Base-by-base conservation (phyloP, 2,113 vertebrate species). In the Atrichornis clamosus region DNA sequence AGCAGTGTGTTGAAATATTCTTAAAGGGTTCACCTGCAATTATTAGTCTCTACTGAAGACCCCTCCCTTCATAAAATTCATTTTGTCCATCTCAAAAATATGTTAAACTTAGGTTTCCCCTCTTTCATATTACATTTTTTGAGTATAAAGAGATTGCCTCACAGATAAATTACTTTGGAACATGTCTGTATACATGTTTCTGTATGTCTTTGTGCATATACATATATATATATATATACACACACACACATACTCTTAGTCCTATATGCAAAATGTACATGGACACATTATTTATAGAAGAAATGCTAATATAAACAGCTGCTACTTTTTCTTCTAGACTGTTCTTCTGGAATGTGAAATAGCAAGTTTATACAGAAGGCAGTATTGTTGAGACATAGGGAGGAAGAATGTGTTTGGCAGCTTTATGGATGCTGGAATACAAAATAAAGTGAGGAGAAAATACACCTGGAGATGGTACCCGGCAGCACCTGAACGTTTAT, bases 161-260 rank as follows among this genome's bases (percentile, higher is more conserved):
- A 75, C 22, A 69, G 62, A 64, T 35, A 58, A 81, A 37, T 70
- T 82, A 17, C 41, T 72, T 83, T 83, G 49, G 24, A 68, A 46
- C 11, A 7, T 0, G 0, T 50, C 30, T 72, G 11, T 47, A 33
- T n/a, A 33, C 5, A 7, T 24, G 33, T 63, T 59, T 79, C 52
- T 76, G 1, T 49, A 19, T 42, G 11, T 19, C 13, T 76, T 76
- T 62, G 15, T 70, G 17, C 7, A 13, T 21, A 47, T 32, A 27
- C 24, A 58, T 44, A 39, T 58, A 82, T 8, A n/a, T 32, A 13
- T 8, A 7, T 28, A 20, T 7, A 44, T 4, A 18, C 1, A 11
- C 10, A 19, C 11, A 21, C 13, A 2, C 13, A n/a, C n/a, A n/a
- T n/a, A n/a, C n/a, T n/a, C n/a, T n/a, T 9, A 14, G 9, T 5